These are phyloP conservation scores for Ochropacha duplaris DNA, from an alignment of 2,888 invertebrate species.

Conservation along the genomic window DNA sequence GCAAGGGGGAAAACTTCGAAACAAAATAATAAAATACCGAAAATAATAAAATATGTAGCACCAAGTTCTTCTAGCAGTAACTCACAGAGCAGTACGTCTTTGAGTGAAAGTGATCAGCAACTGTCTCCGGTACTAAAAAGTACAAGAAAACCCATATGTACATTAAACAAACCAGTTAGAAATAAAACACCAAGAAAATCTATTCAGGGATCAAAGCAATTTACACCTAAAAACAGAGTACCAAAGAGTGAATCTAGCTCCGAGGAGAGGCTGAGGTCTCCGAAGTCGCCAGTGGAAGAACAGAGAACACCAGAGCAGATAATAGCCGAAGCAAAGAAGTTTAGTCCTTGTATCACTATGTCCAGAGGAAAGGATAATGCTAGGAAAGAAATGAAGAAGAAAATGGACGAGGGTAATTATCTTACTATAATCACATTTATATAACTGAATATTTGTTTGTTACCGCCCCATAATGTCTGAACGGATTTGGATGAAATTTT, in stretches of 20 bases:
- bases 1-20: background rate
- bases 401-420: constrained; percentile 62
- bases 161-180: constrained; percentile 13
- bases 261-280: constrained; percentile 64
- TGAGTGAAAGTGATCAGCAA: constrained; percentile 11
- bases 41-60: constrained; percentile 13
- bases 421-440: no score
- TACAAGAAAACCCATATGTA: constrained; percentile 21
- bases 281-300: constrained; percentile 37
- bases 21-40: constrained; percentile 19
- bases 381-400: constrained; percentile 78
- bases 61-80: constrained; percentile 40
- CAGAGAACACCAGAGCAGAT: constrained; percentile 56
- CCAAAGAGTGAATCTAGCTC: constrained; percentile 68
- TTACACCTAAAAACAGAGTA: constrained; percentile 48
- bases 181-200: constrained; percentile 14
- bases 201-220: constrained; percentile 6
- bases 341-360: constrained; percentile 83
- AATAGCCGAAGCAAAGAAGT: constrained; percentile 46
- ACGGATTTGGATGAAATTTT: no score
- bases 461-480: no score
- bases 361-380: constrained; percentile 84
- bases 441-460: no score
- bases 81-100: background rate
- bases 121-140: constrained; percentile 7